A percentile compares a stretch with the other conserved stretches of the same genome.
These are phyloP conservation scores for Malurus melanocephalus DNA, from an alignment of 2,113 vertebrate species.

Conservation along the genomic window DNA sequence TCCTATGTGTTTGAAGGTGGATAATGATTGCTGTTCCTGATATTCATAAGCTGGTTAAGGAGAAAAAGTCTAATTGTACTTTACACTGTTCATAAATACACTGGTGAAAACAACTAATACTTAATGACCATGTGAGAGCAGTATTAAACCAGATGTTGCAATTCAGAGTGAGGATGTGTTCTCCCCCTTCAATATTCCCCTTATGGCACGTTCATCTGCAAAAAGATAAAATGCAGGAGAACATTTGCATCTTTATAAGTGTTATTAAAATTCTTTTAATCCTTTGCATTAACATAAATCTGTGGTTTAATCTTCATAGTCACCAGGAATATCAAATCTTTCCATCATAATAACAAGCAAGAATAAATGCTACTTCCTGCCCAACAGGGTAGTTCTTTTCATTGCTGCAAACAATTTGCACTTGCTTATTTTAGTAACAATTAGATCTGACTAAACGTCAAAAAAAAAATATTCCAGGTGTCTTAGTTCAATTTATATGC, in stretches of 20 bases:
- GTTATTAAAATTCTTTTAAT: conserved; percentile 67
- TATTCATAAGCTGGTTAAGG: neutral
- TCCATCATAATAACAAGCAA: conserved; percentile 36
- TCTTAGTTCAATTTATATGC: neutral
- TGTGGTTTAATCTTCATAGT: conserved; percentile 60
- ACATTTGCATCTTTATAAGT: conserved; percentile 66
- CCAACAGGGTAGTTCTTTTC: conserved; percentile 11
- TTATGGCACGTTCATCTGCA: conserved; percentile 53
- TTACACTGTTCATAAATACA: neutral
- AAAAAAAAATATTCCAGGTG: neutral
- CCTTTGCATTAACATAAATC: conserved; percentile 67
- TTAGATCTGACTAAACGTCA: neutral
- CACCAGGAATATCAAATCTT: conserved; percentile 47
- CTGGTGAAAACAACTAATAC: conserved; percentile 13
- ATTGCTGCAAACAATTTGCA: neutral
- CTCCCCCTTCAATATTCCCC: conserved; percentile 24
- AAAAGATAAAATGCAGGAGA: conserved; percentile 51
- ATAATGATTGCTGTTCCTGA: neutral
- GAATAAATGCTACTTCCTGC: conserved; percentile 31
- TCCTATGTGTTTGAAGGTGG: neutral
- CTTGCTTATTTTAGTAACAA: conserved; percentile 6
- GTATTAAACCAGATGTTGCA: conserved; percentile 57
- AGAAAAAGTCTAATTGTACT: neutral
- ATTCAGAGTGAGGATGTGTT: neutral
- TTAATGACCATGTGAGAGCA: conserved; percentile 57